Evolutionary conservation across 1,140 invertebrate species (phyloP).

Genomic region (Diabrotica undecimpunctata): DNA sequence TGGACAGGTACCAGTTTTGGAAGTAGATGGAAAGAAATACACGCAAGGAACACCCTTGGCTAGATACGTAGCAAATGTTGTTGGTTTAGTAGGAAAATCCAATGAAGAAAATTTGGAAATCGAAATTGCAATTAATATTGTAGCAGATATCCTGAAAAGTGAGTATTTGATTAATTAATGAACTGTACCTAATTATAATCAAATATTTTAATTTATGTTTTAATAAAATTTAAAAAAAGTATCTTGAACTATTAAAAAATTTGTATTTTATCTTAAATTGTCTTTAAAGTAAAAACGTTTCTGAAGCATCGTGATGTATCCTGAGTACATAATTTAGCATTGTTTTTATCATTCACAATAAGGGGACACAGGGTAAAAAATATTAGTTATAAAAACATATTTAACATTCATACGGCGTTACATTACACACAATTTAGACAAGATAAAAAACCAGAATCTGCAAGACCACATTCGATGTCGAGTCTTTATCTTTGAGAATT

Average conservation of each 20-base stretch:
- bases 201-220: neutral
- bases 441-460: no score
- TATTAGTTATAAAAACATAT: no score
- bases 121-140: slow-evolving; percentile 56
- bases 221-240: slow-evolving; percentile 24
- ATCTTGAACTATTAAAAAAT: slow-evolving; percentile 33
- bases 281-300: no score
- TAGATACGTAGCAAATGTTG: slow-evolving; percentile 65
- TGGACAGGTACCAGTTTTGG: slow-evolving; percentile 69
- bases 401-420: no score
- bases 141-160: slow-evolving; percentile 10
- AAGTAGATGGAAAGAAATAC: slow-evolving; percentile 63
- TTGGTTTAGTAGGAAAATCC: slow-evolving; percentile 58
- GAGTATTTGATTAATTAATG: slow-evolving; percentile 2
- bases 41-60: slow-evolving; percentile 66
- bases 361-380: no score
- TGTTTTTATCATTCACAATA: no score
- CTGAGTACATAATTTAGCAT: no score
- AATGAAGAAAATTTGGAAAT: slow-evolving; percentile 62
- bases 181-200: neutral
- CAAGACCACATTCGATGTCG: no score
- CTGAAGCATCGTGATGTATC: no score
- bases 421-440: no score
- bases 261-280: no score
- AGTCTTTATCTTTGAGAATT: no score